phyloP scores from a whole-genome alignment of 2,797 vertebrate species.

The Vultur gryphus region DNA sequence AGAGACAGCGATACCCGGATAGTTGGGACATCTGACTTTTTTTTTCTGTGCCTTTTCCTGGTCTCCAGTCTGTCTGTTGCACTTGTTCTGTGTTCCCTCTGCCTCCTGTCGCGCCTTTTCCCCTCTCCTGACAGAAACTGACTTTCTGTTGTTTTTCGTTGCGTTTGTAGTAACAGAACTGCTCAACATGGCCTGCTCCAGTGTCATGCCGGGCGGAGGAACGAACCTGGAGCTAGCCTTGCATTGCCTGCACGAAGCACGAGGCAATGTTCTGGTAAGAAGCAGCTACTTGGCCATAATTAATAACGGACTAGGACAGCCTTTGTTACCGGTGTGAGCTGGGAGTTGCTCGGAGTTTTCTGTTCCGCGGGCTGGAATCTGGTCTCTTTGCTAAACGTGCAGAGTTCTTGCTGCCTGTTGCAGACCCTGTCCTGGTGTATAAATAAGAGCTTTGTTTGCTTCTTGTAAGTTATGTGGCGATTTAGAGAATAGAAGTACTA shows the following conservation, averaged over 20 bases:
- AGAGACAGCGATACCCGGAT: background rate
- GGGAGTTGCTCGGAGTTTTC: background rate
- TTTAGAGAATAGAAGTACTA: background rate
- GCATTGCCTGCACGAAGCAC: constrained; percentile 76
- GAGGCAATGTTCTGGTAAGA: constrained; percentile 72
- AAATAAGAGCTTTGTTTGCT: background rate
- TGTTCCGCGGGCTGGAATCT: no score
- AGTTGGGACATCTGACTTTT: background rate
- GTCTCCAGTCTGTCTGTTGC: background rate
- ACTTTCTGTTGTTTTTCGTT: background rate
- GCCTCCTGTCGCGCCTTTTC: background rate
- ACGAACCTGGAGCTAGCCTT: constrained; percentile 78
- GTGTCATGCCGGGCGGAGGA: constrained; percentile 72
- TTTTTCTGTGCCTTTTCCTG: background rate
- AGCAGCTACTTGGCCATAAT: background rate
- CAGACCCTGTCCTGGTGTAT: background rate
- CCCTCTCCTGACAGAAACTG: background rate
- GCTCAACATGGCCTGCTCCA: constrained; percentile 60
- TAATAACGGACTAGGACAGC: background rate
- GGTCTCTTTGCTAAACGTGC: background rate
- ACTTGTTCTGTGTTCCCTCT: background rate
- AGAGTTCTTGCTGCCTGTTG: background rate
- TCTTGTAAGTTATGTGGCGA: no score
- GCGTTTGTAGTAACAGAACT: background rate
- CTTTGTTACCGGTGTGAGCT: background rate